These are phyloP conservation scores for Ceyx margarethae DNA, from an alignment of 2,113 vertebrate species.

Conservation along the genomic window DNA sequence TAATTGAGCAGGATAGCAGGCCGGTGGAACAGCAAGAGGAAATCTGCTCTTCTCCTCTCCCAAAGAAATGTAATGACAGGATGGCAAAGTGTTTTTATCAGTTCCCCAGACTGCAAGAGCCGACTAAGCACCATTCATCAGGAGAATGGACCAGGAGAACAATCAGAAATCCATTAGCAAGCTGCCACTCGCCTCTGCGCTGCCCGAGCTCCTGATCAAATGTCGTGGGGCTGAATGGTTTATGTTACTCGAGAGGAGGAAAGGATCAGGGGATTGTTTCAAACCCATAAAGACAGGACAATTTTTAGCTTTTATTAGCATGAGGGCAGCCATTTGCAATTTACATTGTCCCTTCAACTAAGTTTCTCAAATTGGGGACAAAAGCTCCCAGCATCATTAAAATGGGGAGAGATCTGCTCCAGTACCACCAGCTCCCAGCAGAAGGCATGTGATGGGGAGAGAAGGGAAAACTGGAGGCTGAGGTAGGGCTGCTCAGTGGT, in stretches of 20 bases:
- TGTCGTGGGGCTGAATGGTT: not conserved
- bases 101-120: not conserved
- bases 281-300: not conserved
- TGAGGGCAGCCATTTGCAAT: not conserved
- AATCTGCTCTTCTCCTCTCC: not conserved
- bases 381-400: not conserved
- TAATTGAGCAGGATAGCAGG: constrained; percentile 4
- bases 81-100: constrained; percentile 1
- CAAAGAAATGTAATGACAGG: not conserved
- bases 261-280: not conserved
- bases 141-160: constrained; percentile 25
- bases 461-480: not conserved
- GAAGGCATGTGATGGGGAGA: not conserved
- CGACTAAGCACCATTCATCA: not conserved
- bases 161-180: constrained; percentile 65
- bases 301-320: constrained; percentile 15
- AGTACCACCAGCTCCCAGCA: not conserved
- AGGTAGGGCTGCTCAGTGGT: not conserved
- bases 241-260: not conserved
- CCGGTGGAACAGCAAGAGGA: not conserved
- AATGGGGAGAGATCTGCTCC: not conserved
- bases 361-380: not conserved
- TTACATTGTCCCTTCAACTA: not conserved
- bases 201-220: constrained; percentile 11
- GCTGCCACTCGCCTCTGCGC: not conserved